A percentile compares a stretch with the other conserved stretches of the same genome.
Conservation (phyloP, 1,140 invertebrate genomes). For the Meloidogyne floridensis region DNA sequence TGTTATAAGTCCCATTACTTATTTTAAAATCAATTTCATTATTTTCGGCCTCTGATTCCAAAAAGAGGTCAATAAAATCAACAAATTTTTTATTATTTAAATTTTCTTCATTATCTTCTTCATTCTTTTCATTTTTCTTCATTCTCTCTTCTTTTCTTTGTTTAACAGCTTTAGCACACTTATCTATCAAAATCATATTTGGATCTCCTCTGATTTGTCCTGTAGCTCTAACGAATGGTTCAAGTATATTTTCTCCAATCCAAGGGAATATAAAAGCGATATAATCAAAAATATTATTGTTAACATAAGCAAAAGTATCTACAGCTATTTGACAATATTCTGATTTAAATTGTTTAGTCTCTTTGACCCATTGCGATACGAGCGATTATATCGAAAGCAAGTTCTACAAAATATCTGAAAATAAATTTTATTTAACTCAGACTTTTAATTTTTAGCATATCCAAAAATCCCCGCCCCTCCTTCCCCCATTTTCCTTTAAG, state of each 20-base stretch:
- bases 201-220: conserved; percentile 5
- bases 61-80: conserved; percentile 58
- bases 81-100: conserved; percentile 2
- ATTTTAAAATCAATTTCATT: background rate
- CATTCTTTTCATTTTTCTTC: background rate
- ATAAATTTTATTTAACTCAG: background rate
- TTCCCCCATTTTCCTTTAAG: no score
- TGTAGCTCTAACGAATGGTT: background rate
- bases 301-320: background rate
- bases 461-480: no score
- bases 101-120: conserved; percentile 2
- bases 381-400: conserved; percentile 55
- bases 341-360: conserved; percentile 45
- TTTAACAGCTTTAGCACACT: conserved; percentile 6
- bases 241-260: background rate
- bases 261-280: conserved; percentile 22
- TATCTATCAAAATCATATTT: conserved; percentile 1
- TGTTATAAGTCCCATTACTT: background rate
- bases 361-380: conserved; percentile 56
- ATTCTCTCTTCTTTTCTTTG: conserved; percentile 10
- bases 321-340: conserved; percentile 8
- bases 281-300: conserved; percentile 26
- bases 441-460: no score
- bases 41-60: conserved; percentile 17
- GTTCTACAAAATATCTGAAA: conserved; percentile 52